Evolutionary conservation across 2,113 vertebrate genomes (phyloP).

Genomic region (Montifringilla adamsi): DNA sequence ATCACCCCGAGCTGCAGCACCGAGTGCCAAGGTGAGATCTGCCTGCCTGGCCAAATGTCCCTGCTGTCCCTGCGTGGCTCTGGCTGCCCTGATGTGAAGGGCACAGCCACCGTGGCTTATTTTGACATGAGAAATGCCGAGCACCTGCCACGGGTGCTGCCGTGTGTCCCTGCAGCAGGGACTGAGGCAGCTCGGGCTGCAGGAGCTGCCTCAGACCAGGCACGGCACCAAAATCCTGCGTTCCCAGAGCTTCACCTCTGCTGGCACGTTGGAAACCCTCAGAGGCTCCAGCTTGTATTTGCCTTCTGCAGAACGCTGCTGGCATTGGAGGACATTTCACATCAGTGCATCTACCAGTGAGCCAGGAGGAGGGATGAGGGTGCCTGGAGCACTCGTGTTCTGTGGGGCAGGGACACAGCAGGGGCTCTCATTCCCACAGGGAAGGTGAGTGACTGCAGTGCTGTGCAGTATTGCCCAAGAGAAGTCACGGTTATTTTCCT

Average conservation of each 20-base stretch:
- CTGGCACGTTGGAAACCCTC: not conserved
- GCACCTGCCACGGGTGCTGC: not conserved
- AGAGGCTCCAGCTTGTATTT: not conserved
- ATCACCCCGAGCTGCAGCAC: not conserved
- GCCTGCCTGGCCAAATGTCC: not conserved
- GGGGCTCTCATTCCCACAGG: not conserved
- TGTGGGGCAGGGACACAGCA: not conserved
- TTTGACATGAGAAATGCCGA: not conserved
- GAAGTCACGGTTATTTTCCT: not conserved
- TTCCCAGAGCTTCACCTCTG: not conserved
- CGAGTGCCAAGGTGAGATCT: rapidly evolving
- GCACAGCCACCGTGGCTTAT: not conserved
- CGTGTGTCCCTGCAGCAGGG: not conserved
- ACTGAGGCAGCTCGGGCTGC: not conserved
- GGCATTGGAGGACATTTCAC: not conserved
- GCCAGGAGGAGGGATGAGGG: not conserved
- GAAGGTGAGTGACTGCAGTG: not conserved
- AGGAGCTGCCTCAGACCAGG: not conserved
- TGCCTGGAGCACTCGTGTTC: rapidly evolving
- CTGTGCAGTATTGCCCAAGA: not conserved
- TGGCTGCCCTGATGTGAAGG: not conserved
- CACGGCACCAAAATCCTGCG: not conserved
- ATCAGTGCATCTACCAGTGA: not conserved
- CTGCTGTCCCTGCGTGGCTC: not conserved
- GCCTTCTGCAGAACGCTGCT: not conserved